Conservation (phyloP, 2,888 invertebrate genomes). For the Thymelicus lineola region DNA sequence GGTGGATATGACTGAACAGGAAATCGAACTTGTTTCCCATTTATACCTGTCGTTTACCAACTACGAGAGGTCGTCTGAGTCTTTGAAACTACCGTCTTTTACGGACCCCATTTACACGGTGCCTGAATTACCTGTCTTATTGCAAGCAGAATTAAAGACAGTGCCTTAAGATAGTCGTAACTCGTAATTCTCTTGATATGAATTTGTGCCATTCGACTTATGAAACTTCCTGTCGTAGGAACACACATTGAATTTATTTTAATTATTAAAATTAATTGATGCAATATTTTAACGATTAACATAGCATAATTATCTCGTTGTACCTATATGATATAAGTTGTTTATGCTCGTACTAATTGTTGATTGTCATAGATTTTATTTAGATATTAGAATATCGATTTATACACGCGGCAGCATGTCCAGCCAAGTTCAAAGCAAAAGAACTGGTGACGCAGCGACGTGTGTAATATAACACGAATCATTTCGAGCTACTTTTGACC, state of each 20-base stretch:
- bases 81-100: slow-evolving; percentile 69
- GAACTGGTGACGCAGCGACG: no score
- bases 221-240: neutral
- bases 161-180: neutral
- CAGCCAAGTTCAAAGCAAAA: no score
- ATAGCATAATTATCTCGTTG: no score
- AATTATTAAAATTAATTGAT: neutral
- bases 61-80: slow-evolving; percentile 69
- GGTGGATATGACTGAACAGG: slow-evolving; percentile 71
- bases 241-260: slow-evolving; percentile 1
- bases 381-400: neutral
- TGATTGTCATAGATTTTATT: neutral
- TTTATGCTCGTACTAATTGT: neutral
- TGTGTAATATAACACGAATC: no score
- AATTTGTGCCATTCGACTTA: slow-evolving; percentile 12
- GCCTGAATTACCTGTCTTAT: slow-evolving; percentile 64
- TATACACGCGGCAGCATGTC: no score
- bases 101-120: slow-evolving; percentile 72
- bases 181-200: slow-evolving; percentile 1
- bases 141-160: slow-evolving; percentile 3
- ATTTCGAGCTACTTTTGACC: no score
- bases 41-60: slow-evolving; percentile 66
- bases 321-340: neutral
- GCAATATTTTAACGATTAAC: neutral
- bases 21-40: slow-evolving; percentile 68